Conservation (phyloP, 2,797 vertebrate species). For the Microtus californicus region DNA sequence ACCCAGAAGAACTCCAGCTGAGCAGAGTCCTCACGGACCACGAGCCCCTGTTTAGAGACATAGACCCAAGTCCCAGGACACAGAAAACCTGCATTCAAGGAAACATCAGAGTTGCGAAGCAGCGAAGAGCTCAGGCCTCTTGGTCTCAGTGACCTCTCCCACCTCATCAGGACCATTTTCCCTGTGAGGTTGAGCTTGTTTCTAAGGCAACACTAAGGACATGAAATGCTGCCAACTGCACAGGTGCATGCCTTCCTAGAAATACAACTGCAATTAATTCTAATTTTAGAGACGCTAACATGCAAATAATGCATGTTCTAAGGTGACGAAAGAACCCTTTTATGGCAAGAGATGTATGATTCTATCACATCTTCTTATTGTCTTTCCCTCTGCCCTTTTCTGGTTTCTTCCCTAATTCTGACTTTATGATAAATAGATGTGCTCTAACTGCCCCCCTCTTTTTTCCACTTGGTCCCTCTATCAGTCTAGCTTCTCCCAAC, state of each 20-base stretch:
- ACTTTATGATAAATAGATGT: too few species aligned
- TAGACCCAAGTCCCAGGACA: neutral
- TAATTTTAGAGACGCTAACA: neutral
- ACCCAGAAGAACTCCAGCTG: neutral
- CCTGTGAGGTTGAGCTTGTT: neutral
- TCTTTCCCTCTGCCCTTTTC: neutral
- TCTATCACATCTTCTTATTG: accelerated
- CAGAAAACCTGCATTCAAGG: neutral
- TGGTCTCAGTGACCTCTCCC: neutral
- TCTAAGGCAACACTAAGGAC: neutral
- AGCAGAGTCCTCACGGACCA: neutral
- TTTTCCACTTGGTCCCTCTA: neutral
- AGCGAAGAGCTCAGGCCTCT: neutral
- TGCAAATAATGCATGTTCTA: neutral
- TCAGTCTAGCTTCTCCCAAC: neutral
- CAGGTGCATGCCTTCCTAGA: neutral
- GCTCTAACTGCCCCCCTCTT: neutral
- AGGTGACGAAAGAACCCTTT: neutral
- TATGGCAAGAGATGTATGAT: neutral
- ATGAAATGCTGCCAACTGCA: neutral
- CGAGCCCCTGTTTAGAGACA: neutral
- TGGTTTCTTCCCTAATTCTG: neutral
- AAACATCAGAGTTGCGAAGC: neutral
- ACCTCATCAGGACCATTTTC: neutral
- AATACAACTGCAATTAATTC: neutral